Percentiles rank a stretch among this genome's conserved stretches.
Conservation (phyloP, 2,113 vertebrate species). For the Talpa occidentalis region DNA sequence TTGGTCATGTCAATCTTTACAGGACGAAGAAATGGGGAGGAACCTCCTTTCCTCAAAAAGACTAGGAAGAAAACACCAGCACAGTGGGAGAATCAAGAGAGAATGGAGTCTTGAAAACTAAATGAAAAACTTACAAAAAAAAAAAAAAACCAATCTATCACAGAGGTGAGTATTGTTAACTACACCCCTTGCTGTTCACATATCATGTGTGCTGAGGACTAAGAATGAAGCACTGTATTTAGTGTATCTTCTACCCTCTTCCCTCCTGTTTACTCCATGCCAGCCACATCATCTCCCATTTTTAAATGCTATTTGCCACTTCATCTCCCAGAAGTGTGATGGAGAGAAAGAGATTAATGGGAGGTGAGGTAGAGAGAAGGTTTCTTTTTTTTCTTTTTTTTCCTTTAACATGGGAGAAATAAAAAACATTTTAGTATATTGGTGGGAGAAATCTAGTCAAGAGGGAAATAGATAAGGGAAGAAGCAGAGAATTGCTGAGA, state of each 20-base stretch:
- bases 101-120: not conserved
- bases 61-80: not conserved
- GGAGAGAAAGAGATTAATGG: not conserved
- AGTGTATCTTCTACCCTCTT: not conserved
- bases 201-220: not conserved
- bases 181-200: not conserved
- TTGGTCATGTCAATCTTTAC: not conserved
- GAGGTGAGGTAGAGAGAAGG: not conserved
- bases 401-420: not conserved
- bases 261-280: not conserved
- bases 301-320: too few species aligned
- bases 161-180: not conserved
- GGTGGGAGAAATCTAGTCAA: not conserved
- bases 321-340: not conserved
- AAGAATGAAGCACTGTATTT: not conserved
- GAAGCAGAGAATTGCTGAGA: not conserved
- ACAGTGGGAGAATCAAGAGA: not conserved
- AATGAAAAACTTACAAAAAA: not conserved
- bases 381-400: not conserved
- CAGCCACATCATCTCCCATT: too few species aligned
- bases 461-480: not conserved
- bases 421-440: not conserved
- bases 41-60: not conserved
- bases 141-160: not conserved
- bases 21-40: not conserved